Evolutionary conservation across 2,113 vertebrate species (phyloP).

Genomic region (Microcebus tavaratra): DNA sequence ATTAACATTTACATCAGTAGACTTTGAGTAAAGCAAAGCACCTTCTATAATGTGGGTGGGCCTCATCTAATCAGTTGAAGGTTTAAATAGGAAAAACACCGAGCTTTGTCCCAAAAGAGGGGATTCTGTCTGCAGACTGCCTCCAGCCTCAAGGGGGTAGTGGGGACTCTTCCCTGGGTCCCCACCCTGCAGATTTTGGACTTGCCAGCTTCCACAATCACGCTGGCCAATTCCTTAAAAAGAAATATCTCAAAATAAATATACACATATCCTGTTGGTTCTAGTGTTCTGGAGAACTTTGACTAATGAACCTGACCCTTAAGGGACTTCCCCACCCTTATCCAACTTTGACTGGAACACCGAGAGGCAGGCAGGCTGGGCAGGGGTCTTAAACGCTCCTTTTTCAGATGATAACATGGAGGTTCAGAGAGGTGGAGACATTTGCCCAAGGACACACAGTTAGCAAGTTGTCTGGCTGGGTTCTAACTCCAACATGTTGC

Average conservation of each 20-base stretch:
- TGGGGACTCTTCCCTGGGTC: background rate
- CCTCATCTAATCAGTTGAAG: background rate
- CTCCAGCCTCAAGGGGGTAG: background rate
- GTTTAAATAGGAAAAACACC: background rate
- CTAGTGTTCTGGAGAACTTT: background rate
- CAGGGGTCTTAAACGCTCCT: background rate
- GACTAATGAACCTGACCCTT: too few relatives aligned
- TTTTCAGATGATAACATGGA: background rate
- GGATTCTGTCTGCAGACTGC: background rate
- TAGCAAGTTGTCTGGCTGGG: background rate
- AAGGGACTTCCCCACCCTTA: background rate
- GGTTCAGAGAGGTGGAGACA: background rate
- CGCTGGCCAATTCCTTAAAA: background rate
- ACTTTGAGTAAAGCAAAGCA: background rate
- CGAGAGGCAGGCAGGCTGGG: background rate
- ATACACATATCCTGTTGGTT: background rate
- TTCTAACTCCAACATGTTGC: background rate
- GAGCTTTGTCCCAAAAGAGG: background rate
- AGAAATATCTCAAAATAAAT: background rate
- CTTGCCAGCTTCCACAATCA: background rate
- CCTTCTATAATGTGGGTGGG: background rate
- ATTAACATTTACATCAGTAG: background rate
- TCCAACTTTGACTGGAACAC: background rate
- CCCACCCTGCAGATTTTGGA: background rate
- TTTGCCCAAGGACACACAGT: background rate